Base-by-base conservation (phyloP, 2,888 invertebrate genomes). In the Rhorus exstirpatorius region DNA sequence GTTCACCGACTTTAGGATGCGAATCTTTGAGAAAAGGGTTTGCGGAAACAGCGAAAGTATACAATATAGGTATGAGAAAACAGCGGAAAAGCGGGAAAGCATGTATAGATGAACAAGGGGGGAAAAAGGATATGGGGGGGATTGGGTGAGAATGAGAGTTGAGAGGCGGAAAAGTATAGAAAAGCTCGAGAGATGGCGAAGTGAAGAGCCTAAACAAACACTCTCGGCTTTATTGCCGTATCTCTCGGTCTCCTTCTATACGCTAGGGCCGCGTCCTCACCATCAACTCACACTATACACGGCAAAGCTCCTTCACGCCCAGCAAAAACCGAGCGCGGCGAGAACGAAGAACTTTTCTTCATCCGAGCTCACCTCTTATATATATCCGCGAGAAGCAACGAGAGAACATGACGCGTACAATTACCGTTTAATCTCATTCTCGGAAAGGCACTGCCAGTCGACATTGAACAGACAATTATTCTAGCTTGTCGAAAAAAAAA, bases 191-290 rank as follows among this genome's bases (percentile, higher is more conserved):
- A 86, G 85, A 86, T 87, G 87, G 86, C 84, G 86, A 86, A 89
- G 88, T 88, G 88, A 90, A 90, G 90, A 90, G 90, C 91, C 90
- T 91, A 91, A 92, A 89, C 89, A 91, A 92, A 92, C 91, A 89
- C 90, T 92, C 90, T 91, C 88, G 91, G 88, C 90, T 91, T 91
- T 92, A 92, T 92, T 92, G 91, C 90, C 87, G 88, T 87, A 87
- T 85, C 89, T 88, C 86, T 88, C 88, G 85, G 86, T 84, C 85
- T 86, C 85, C 87, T 84, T 86, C 61, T 63, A 71, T 24, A 81
- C 24, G 44, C 67, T 38, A 58, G 63, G 58, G 24, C 21, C n/a
- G 10, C 70, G 31, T 65, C 44, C 49, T 53, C 55, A 35, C 53
- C 44, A n/a, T 68, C 31, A 63, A 49, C 63, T 17, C 71, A 44